These are phyloP conservation scores for Coregonus clupeaformis DNA, from an alignment of 2,113 vertebrate species.

Conservation along the genomic window DNA sequence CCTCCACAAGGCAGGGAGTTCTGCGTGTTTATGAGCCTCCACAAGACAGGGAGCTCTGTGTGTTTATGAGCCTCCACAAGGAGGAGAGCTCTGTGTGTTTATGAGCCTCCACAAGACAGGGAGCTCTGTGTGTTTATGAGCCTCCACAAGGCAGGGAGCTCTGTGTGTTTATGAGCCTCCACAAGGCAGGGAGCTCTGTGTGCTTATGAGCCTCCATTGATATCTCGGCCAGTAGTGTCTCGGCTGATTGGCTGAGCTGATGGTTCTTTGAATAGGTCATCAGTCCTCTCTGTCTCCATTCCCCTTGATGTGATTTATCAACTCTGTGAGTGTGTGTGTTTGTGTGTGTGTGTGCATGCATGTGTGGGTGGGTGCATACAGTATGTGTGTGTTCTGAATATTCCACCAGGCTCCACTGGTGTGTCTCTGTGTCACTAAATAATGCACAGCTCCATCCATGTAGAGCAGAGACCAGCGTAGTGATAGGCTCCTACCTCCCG, in stretches of 20 bases:
- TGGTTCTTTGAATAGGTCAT: constrained; percentile 32
- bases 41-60: too few species aligned
- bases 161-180: too few species aligned
- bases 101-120: too few species aligned
- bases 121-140: too few species aligned
- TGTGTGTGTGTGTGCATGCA: constrained; percentile 27
- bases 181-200: constrained; percentile 5
- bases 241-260: constrained; percentile 23
- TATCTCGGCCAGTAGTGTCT: constrained; percentile 9
- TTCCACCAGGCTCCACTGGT: neutral
- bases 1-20: too few species aligned
- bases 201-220: constrained; percentile 12
- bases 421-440: constrained; percentile 24
- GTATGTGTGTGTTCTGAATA: neutral
- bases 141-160: too few species aligned
- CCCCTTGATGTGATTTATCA: constrained; percentile 16
- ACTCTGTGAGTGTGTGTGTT: constrained; percentile 14
- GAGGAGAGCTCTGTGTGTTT: too few species aligned
- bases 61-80: too few species aligned
- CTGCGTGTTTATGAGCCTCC: too few species aligned
- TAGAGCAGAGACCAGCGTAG: neutral
- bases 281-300: constrained; percentile 12
- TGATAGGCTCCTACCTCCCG: neutral
- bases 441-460: constrained; percentile 24
- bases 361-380: neutral